These are phyloP conservation scores for Lepilemur septentrionalis DNA, from an alignment of 2,797 vertebrate genomes.

Conservation along the genomic window DNA sequence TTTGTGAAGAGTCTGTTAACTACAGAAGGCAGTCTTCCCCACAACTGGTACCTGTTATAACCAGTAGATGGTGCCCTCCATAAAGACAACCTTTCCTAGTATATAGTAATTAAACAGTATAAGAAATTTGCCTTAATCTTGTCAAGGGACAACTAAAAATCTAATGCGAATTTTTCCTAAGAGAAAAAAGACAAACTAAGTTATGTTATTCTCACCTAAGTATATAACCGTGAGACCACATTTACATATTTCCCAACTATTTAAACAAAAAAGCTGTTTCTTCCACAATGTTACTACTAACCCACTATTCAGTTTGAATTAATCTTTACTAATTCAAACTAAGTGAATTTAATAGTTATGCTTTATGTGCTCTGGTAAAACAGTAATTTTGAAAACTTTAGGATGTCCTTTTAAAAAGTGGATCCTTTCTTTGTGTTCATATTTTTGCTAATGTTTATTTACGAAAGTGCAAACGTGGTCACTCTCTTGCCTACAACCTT, in stretches of 20 bases:
- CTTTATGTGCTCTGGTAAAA: not conserved
- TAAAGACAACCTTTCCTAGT: constrained; percentile 47
- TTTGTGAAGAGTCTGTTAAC: not conserved
- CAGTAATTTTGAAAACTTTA: not conserved
- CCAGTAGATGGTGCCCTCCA: constrained; percentile 75
- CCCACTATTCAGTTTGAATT: not conserved
- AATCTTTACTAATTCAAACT: constrained; percentile 30
- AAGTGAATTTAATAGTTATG: not conserved
- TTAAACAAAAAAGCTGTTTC: not conserved
- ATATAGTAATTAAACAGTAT: not conserved
- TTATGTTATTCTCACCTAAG: not conserved
- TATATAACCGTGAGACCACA: not conserved
- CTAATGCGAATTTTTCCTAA: not conserved
- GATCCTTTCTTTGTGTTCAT: not conserved
- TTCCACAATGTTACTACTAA: not conserved
- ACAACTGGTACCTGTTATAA: constrained; percentile 10
- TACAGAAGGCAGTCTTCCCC: not conserved
- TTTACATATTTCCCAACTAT: constrained; percentile 24
- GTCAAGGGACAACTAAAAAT: constrained; percentile 29
- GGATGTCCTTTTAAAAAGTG: constrained; percentile 33
- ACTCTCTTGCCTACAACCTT: not conserved
- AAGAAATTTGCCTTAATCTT: not conserved
- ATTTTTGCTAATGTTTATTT: constrained; percentile 27
- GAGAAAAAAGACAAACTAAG: not conserved
- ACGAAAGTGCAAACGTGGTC: not conserved